Evolutionary conservation across 2,797 vertebrate species (phyloP), one percentile per base, ranked within the genome.

Genomic region (Dipus sagitta): DNA sequence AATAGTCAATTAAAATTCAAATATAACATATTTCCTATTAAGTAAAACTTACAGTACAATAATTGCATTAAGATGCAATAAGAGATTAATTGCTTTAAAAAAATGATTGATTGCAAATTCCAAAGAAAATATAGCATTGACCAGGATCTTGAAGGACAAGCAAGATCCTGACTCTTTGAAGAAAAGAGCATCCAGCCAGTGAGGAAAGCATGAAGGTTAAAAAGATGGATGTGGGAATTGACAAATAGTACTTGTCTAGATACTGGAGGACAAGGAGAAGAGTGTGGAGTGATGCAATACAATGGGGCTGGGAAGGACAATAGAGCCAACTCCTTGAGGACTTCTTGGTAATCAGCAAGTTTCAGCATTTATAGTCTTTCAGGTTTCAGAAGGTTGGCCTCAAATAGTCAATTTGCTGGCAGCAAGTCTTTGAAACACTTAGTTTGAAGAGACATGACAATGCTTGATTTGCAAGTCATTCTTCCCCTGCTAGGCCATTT

Each of bases 361-460:
- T n/a, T 67, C 42, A 71, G 38, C 42, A 47, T 79, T 80, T 83
- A 32, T 62, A 78, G 23, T 42, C 72, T 77, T 88, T 88, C 65
- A 32, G 32, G 81, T 47, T 76, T 93, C n/a, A 70, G 30, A 90
- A 78, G 20, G 3, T 30, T 80, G 67, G 32, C 28, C 20, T 92
- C 34, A n/a, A 67, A 71, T 26, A 86, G 24, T 34, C 42, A 76
- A 52, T 88, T 58, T 94, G 64, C 68, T 93, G 83, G 81, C 70
- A 86, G 58, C 54, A 83, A 92, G n/a, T 90, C 67, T 86, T 68
- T 5, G 58, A 93, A 88, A 88, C 60, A 80, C 70, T 79, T 90
- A 86, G 83, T 90, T 92, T 60, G 95, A 42, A 86, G 52, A 15
- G 95, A 80, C n/a, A 95, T 60, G 65, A 68, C 30, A 70, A 94